Evolutionary conservation across 2,888 invertebrate species (phyloP).

Genomic region (Eupithecia centaureata): DNA sequence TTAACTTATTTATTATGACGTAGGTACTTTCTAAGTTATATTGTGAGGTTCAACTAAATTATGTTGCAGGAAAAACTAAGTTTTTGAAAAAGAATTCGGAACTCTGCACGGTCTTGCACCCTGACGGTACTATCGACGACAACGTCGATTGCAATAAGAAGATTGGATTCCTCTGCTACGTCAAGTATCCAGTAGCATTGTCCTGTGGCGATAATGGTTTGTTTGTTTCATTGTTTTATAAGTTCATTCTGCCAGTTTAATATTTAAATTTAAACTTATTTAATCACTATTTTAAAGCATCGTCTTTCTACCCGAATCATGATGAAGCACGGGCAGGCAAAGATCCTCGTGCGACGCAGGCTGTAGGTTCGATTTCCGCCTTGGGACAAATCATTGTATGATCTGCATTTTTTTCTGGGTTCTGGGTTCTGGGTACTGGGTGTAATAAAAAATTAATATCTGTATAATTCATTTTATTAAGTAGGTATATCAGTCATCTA

Average conservation of each 20-base stretch:
- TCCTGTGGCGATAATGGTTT: conserved; percentile 1
- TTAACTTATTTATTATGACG: too few species aligned
- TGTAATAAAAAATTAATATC: too few species aligned
- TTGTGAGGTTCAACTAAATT: neutral
- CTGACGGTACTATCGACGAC: conserved; percentile 6
- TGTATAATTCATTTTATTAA: too few species aligned
- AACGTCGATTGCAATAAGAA: neutral
- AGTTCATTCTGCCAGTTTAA: neutral
- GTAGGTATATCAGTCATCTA: too few species aligned
- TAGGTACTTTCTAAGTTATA: neutral
- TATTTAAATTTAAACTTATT: neutral
- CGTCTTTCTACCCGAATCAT: neutral
- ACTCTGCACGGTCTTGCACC: conserved; percentile 5
- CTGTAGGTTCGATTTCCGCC: too few species aligned
- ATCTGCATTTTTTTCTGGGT: too few species aligned
- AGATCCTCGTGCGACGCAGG: too few species aligned
- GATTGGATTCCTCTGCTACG: conserved; percentile 6
- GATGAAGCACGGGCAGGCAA: neutral
- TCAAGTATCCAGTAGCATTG: neutral
- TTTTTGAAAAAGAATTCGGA: neutral
- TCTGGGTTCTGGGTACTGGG: too few species aligned
- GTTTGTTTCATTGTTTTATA: neutral
- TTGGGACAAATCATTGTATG: too few species aligned
- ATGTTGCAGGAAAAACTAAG: neutral
- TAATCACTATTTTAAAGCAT: neutral